Evolutionary conservation across 2,113 vertebrate genomes (phyloP).

Genomic region (rat (Rattus norvegicus)): GRCr8 NC_086022.1:78356001-78356500

Average conservation of each 20-base stretch:
- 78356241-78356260: not conserved
- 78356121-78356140: not conserved
- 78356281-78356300: not conserved
- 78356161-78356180: not conserved
- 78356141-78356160: no score
- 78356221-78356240: not conserved
- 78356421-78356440: no score
- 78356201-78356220: not conserved
- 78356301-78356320: not conserved
- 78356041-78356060: no score
- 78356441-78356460: not conserved
- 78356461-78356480: no score
- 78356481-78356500: no score
- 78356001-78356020: no score
- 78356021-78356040: no score
- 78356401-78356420: not conserved
- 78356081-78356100: no score
- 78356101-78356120: no score
- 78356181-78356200: conserved; percentile 1
- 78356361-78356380: not conserved
- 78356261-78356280: not conserved
- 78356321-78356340: not conserved
- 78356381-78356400: no score
- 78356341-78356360: not conserved
- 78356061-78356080: no score